Base-by-base conservation (phyloP, 2,113 vertebrate genomes). In the Labrus mixtus region DNA sequence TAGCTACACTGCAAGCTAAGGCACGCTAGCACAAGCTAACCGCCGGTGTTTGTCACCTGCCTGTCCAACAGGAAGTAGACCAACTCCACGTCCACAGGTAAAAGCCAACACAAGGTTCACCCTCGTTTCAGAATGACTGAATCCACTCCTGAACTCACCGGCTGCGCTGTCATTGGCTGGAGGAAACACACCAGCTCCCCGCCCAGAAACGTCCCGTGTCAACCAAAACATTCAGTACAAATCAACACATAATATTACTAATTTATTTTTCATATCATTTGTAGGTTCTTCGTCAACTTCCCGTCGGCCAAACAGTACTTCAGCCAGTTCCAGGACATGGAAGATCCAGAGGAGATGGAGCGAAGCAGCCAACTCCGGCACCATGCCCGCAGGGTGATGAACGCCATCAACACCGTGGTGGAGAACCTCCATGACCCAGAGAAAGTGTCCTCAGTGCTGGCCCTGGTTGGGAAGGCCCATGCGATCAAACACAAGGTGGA, bases 401-500 rank as follows among this genome's bases (percentile, higher is more conserved):
- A 94, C 12, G 94, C 94, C 80, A 88, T 95, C 82, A 95, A 95
- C 74, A 91, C 94, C 0, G 97, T 98, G 58, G 96, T 99, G 90
- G 97, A 97, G 92, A 99, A 98, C 90, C 91, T 99, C 70, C 93
- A 96, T 0, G 96, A 99, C 82, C 93, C 96, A 0, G 97, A 98
- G 87, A 98, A 98, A 86, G 96, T 99, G 71, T 96, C 96, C 6
- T 96, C 97, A 0, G 96, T 98, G 57, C 90, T 98, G 73, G 92
- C 95, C 60, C 88, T 98, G 73, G 96, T 99, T 87, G 97, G 97
- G 81, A 98, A 97, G 78, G 96, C 97, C 65, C 97, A 98, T 0
- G 97, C 97, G 10, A 87, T 98, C 88, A 98, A 98, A 90, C 96
- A 99, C 92, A 98, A 99, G 93, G 97, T 99, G 95, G 97, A 99